A percentile compares a stretch with the other conserved stretches of the same genome.
These are phyloP conservation scores for Drosophila barbarae DNA, from an alignment of 2,888 invertebrate genomes.

Conservation along the genomic window DNA sequence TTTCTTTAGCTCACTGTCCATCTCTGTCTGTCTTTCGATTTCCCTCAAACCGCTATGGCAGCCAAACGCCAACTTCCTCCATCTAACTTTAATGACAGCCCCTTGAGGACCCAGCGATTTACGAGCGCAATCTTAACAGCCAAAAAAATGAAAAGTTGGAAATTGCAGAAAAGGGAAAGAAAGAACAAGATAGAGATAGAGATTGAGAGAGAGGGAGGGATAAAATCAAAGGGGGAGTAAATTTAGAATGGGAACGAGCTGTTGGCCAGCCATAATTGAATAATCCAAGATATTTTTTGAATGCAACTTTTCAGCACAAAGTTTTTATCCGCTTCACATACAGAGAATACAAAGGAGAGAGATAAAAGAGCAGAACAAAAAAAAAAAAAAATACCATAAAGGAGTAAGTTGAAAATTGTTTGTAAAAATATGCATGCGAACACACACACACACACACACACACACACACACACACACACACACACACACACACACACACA, in stretches of 20 bases:
- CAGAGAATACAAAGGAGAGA: conserved; percentile 3
- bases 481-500: conserved; percentile 9
- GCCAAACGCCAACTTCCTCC: background rate
- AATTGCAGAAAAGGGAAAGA: conserved; percentile 19
- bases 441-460: conserved; percentile 7
- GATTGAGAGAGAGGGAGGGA: background rate
- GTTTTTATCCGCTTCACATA: conserved; percentile 23
- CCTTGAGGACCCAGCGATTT: conserved; percentile 36
- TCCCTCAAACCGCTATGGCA: background rate
- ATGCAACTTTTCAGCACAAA: conserved; percentile 37
- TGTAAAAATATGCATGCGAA: conserved; percentile 22
- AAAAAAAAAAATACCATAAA: conserved; percentile 23
- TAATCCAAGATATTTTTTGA: conserved; percentile 37
- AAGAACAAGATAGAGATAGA: too few relatives aligned
- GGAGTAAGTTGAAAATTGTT: conserved; percentile 46
- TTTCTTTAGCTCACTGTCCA: background rate
- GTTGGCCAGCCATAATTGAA: conserved; percentile 35
- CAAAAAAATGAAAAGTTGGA: conserved; percentile 30
- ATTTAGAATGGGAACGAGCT: conserved; percentile 4
- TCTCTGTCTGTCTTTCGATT: background rate
- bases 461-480: background rate
- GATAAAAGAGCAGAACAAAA: conserved; percentile 18
- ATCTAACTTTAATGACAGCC: conserved; percentile 31
- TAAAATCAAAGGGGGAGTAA: background rate
- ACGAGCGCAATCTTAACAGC: conserved; percentile 43